Base-by-base conservation (phyloP, 2,797 vertebrate genomes). In the Dermochelys coriacea region DNA sequence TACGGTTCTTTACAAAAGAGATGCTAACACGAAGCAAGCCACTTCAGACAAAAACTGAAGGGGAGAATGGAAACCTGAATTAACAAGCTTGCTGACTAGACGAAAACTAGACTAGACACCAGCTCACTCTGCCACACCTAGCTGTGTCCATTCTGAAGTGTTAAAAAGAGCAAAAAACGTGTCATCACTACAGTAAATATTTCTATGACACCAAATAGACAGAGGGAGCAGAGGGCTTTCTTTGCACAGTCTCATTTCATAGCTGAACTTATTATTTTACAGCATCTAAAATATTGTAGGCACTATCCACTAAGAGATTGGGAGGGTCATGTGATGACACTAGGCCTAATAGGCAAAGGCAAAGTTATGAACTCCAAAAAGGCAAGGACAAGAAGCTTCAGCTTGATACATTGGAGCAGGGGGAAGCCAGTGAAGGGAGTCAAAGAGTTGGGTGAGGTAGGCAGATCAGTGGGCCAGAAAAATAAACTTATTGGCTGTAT, bases 151-250 rank as follows among this genome's bases (percentile, higher is more conserved):
- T 88, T 78, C 31, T 25, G 49, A 14, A 34, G 4, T 50, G 49
- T 21, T 86, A 47, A 37, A 95, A 95, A 92, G n/a, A 87, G 19
- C 6, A n/a, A 57, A 75, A 87, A 96, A 82, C 16, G 86, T 93
- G 82, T 31, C 85, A 1, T 50, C 93, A 82, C 87, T 91, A 61
- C 88, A 94, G 80, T 19, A 96, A 95, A 49, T n/a, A 61, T 1
- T 1, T 79, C 31, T 79, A 55, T 88, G 45, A 68, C 45, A 23
- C 37, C 23, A 16, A 57, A 87, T 41, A 79, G 5, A 2, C 41
- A 29, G 6, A 0, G 0, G 41, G 77, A 90, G 37, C 4, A 93
- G 45, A 64, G 71, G 37, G 2, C 27, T 3, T 41, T 68, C 1
- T 0, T 0, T 64, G n/a, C 49, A 12, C 29, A 45, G 55, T 45